These are phyloP conservation scores for Delia radicum DNA, from an alignment of 1,140 invertebrate genomes.

Conservation along the genomic window DNA sequence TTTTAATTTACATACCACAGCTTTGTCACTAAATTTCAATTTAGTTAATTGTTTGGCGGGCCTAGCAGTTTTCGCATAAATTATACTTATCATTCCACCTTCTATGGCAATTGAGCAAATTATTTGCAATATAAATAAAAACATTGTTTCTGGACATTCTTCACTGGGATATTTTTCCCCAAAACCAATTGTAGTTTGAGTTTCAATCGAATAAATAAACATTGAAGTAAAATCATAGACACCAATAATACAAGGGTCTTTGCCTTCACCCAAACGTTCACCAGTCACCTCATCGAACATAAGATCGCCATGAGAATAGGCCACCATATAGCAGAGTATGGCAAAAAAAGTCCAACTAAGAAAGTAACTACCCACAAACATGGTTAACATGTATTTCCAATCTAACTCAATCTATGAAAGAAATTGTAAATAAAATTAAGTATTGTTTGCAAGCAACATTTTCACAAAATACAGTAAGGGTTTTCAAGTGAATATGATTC, in stretches of 20 bases:
- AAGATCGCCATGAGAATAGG: constrained; percentile 59
- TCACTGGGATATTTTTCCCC: constrained; percentile 76
- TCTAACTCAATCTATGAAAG: constrained; percentile 59
- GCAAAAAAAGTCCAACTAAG: constrained; percentile 61
- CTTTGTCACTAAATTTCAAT: constrained; percentile 64
- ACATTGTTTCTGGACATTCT: constrained; percentile 80
- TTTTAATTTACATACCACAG: constrained; percentile 57
- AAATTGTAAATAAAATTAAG: too few species aligned
- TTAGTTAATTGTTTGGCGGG: constrained; percentile 59
- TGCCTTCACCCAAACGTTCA: constrained; percentile 44
- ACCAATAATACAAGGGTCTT: constrained; percentile 57
- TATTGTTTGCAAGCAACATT: not conserved
- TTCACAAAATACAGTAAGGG: not conserved
- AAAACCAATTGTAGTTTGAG: constrained; percentile 70
- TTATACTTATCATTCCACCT: constrained; percentile 61
- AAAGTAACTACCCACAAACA: constrained; percentile 60
- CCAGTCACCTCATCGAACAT: constrained; percentile 44
- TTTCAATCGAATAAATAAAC: constrained; percentile 64
- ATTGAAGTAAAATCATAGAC: constrained; percentile 61
- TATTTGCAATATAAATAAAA: constrained; percentile 67
- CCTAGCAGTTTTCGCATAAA: constrained; percentile 63
- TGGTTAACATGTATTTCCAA: constrained; percentile 63
- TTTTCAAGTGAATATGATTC: not conserved
- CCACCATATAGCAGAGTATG: constrained; percentile 59
- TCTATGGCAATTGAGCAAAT: constrained; percentile 61